A percentile compares a stretch with the other conserved stretches of the same genome.
These are phyloP conservation scores for Neolamprologus ventralis DNA, from an alignment of 2,113 vertebrate genomes.

Conservation along the genomic window DNA sequence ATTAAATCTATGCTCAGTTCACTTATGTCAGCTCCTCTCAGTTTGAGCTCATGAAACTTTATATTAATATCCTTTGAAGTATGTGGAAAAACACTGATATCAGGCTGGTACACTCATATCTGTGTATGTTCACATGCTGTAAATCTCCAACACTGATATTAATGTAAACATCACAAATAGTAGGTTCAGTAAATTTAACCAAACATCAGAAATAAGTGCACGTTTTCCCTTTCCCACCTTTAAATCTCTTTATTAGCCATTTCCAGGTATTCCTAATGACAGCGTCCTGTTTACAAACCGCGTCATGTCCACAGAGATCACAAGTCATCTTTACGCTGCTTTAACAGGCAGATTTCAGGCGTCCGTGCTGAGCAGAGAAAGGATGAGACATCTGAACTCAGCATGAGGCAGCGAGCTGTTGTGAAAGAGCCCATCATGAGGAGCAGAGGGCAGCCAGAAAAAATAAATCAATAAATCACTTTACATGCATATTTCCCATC, in stretches of 20 bases:
- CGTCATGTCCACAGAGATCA: not conserved
- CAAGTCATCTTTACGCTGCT: not conserved
- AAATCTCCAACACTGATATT: not conserved
- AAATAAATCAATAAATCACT: not conserved
- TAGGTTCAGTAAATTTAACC: not conserved
- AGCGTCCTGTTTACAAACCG: not conserved
- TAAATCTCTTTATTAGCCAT: not conserved
- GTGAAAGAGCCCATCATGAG: not conserved
- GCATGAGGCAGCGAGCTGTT: not conserved
- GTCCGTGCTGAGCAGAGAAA: not conserved
- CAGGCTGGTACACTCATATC: not conserved
- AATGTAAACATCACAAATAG: not conserved
- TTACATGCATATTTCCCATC: not conserved
- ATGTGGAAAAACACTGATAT: rapidly evolving
- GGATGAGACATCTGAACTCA: not conserved
- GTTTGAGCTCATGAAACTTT: not conserved
- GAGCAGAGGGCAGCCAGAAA: not conserved
- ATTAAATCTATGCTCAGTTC: not conserved
- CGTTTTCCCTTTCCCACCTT: rapidly evolving
- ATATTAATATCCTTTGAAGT: not conserved
- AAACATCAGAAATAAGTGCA: not conserved
- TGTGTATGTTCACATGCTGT: no score
- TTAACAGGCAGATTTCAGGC: not conserved
- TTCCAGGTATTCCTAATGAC: not conserved
- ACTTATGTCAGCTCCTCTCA: rapidly evolving